Base-by-base conservation (phyloP, 2,888 invertebrate species). In the Eupsilia transversa region DNA sequence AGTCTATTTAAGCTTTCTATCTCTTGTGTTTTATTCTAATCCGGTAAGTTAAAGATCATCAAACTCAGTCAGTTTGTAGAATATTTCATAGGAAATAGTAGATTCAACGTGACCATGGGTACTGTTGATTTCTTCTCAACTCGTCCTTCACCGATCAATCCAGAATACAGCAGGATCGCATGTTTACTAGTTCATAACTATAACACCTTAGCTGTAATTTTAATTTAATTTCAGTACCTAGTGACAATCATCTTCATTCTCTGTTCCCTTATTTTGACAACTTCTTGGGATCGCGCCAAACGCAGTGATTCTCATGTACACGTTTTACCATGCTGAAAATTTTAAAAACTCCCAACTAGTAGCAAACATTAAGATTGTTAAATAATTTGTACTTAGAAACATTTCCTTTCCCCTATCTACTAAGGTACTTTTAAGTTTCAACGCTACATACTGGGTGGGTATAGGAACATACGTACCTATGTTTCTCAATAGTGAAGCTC, bases 401-500 rank as follows among this genome's bases (percentile, higher is more conserved):
- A 38, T 20, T 30, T 10, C 23, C 38, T 57, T 72, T 43, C 17
- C 4, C 2, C 41, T 2, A 35, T 59, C 30, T n/a, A 49, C 17
- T 30, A 12, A 38, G 23, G 6, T 20, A 57, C 7, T 46, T 17
- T 35, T 46, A 43, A 33, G n/a, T 46, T 38, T 33, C 49, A 41
- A 49, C 27, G 33, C 49, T 41, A 33, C 54, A 20, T 33, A n/a
- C 9, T 33, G 23, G 14, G 64, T 33, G n/a, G 23, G 1, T 38
- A 66, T 56, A 3, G 23, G 2, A 33, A 66, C 14, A 61, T 57
- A 30, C 49, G 63, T 66, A 81, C 60, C 74, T 66, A 79, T 75
- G 73, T 71, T 61, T 63, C 73, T 74, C 74, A 80, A 73, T 66
- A 72, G 74, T 41, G 46, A 23, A 67, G 54, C 73, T 88, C 79